These are phyloP conservation scores for Apostichopus leukothele DNA, from an alignment of 53 echinoderm and acorn worm species.

Conservation along the genomic window DNA sequence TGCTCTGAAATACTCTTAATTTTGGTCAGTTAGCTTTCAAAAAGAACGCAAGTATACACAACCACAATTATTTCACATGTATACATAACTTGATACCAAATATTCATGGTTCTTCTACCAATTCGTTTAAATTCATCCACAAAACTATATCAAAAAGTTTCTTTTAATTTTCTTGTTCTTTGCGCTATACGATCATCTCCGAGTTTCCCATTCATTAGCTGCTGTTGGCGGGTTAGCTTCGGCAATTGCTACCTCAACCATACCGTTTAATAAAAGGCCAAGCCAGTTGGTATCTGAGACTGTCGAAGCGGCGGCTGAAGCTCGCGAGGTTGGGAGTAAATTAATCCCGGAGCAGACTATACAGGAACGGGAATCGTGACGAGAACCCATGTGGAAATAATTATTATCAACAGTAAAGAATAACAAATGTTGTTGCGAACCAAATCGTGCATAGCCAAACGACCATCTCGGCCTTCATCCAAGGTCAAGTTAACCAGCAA, in stretches of 20 bases:
- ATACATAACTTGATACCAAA: no score
- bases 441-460: conserved; percentile 44
- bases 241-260: conserved; percentile 37
- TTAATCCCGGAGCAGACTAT: conserved; percentile 39
- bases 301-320: not conserved
- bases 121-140: no score
- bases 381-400: conserved; percentile 46
- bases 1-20: no score
- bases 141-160: no score
- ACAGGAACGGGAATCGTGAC: conserved; percentile 29
- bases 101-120: no score
- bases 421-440: conserved; percentile 50
- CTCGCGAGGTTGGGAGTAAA: conserved; percentile 34
- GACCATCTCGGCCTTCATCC: conserved; percentile 44
- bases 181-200: not conserved
- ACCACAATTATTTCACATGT: no score
- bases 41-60: no score
- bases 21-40: no score
- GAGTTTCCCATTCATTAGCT: not conserved
- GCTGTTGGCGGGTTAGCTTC: conserved; percentile 23
- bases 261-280: conserved; percentile 14
- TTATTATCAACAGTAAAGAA: conserved; percentile 45
- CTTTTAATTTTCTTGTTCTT: not conserved
- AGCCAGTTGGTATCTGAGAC: not conserved
- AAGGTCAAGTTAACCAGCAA: conserved; percentile 28